A percentile compares a stretch with the other conserved stretches of the same genome.
These are phyloP conservation scores for Eucidaris tribuloides DNA, from an alignment of 35 echinoderm and acorn worm species.

Conservation along the genomic window DNA sequence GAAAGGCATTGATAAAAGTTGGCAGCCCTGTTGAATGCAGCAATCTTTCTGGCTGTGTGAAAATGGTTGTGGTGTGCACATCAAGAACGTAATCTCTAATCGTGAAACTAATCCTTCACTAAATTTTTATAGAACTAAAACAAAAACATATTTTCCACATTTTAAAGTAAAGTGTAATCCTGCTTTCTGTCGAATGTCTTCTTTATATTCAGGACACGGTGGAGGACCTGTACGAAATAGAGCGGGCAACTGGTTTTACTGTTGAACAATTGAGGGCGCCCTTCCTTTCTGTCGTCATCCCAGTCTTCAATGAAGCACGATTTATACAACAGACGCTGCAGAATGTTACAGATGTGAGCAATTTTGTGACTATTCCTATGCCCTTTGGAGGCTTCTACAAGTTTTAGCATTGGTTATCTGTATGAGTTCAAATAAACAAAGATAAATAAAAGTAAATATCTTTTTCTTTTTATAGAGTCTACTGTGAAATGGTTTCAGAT, in stretches of 20 bases:
- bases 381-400: too few species aligned
- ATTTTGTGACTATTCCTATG: too few species aligned
- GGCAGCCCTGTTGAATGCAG: too few species aligned
- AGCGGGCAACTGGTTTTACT: constrained; percentile 56
- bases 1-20: too few species aligned
- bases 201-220: constrained; percentile 43
- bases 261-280: constrained; percentile 63
- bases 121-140: background rate
- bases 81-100: too few species aligned
- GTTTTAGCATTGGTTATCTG: too few species aligned
- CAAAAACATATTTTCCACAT: background rate
- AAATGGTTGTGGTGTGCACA: too few species aligned
- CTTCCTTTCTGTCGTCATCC: constrained; percentile 73
- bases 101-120: background rate
- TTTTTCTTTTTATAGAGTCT: too few species aligned
- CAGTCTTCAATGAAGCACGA: constrained; percentile 69
- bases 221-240: constrained; percentile 83
- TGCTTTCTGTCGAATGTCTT: background rate
- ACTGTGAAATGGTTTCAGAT: too few species aligned
- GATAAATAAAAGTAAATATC: too few species aligned
- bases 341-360: constrained; percentile 51
- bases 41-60: too few species aligned
- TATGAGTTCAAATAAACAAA: too few species aligned
- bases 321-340: constrained; percentile 53
- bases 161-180: background rate